A percentile compares a stretch with the other conserved stretches of the same genome.
These are phyloP conservation scores for Peucedramus taeniatus DNA, from an alignment of 2,113 vertebrate genomes.

Conservation along the genomic window DNA sequence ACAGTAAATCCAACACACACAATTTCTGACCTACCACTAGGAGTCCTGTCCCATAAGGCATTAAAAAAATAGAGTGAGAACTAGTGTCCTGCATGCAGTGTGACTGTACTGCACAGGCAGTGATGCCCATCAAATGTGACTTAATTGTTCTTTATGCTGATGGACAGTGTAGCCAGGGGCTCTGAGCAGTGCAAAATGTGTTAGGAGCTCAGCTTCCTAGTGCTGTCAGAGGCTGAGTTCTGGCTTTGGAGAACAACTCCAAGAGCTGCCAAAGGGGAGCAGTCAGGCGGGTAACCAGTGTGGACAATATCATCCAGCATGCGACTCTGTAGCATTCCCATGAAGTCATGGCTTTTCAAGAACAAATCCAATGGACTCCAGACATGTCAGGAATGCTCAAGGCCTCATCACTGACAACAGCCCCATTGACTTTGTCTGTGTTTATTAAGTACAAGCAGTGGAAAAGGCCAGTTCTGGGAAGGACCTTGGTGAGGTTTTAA, in stretches of 20 bases:
- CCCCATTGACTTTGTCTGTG: background rate
- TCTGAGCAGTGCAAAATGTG: background rate
- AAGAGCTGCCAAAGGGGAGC: background rate
- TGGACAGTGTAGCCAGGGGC: background rate
- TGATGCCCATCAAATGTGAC: fast-evolving
- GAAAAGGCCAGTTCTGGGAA: background rate
- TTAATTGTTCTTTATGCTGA: background rate
- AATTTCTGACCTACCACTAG: background rate
- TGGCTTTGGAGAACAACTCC: background rate
- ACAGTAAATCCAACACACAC: background rate
- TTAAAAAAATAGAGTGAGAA: background rate
- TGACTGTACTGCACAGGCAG: background rate
- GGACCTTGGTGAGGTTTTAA: background rate
- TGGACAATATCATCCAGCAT: fast-evolving
- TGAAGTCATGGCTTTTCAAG: background rate
- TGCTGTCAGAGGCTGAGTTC: background rate
- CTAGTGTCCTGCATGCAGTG: background rate
- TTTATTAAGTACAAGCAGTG: background rate
- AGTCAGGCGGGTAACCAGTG: fast-evolving
- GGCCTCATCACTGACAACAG: background rate
- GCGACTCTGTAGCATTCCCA: fast-evolving
- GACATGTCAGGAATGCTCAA: background rate
- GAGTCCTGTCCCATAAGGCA: background rate
- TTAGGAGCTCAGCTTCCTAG: background rate
- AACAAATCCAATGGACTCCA: background rate